Evolutionary conservation across 2,797 vertebrate genomes (phyloP).

Genomic region (Heterohyrax brucei): DNA sequence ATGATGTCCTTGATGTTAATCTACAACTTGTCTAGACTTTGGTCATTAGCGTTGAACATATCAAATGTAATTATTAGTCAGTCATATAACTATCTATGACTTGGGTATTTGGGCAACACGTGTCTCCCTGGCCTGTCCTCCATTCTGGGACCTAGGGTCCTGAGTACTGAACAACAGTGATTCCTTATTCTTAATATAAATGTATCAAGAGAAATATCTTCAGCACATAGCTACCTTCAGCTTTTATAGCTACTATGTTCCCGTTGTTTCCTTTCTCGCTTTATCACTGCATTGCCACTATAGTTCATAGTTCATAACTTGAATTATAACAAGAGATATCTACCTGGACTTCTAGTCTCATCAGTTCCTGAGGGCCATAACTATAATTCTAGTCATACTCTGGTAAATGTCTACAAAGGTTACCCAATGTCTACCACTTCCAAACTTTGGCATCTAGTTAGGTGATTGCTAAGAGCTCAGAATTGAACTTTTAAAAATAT

Average conservation of each 20-base stretch:
- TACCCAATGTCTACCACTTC: background rate
- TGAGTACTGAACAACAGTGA: background rate
- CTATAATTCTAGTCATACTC: background rate
- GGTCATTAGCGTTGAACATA: too few species aligned
- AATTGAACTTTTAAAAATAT: slow-evolving; percentile 7
- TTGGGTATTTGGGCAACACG: background rate
- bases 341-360: background rate
- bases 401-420: background rate
- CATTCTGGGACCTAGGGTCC: background rate
- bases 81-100: background rate
- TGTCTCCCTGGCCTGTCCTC: background rate
- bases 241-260: background rate
- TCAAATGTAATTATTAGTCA: background rate
- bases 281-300: background rate
- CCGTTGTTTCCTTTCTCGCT: background rate
- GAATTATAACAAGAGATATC: background rate
- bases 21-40: too few species aligned
- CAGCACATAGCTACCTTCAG: background rate
- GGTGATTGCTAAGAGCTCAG: background rate
- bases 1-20: too few species aligned
- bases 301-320: background rate
- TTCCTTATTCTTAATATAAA: background rate
- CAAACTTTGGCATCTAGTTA: slow-evolving; percentile 25
- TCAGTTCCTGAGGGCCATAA: background rate
- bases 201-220: background rate